Evolutionary conservation across 2,113 vertebrate species (phyloP), one percentile per base, ranked within the genome.

Genomic region (Sus scrofa): DNA sequence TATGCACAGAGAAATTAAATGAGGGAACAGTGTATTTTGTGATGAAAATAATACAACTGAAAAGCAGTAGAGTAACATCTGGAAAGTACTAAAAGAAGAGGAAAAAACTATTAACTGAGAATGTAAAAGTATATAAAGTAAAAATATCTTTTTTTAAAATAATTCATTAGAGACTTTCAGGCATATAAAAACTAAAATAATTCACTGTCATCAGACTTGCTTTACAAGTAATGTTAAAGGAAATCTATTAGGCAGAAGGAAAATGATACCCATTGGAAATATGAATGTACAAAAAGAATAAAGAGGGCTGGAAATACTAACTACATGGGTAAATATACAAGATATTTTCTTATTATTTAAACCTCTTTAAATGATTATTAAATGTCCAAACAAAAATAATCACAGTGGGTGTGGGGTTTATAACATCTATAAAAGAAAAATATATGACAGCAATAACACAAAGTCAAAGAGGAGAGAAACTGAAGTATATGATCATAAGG

Each of bases 81-180:
- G 19, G 27, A 54, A 52, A 74, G 39, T 84, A 32, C 39, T 54
- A 15, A 82, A 70, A 50, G 15, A 50, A 75, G 75, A 24, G 22
- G 22, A 20, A 54, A 75, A 56, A 67, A 3, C 39, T 1, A 13
- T 39, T 18, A 65, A 75, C 26, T 8, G 7, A 26, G n/a, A 56
- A 37, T 37, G 26, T 15, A 54, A 24, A 54, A 65, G 32, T 85
- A 54, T 39, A 63, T 30, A 14, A 32, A 32, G 68, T 65, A 84
- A 84, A 92, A 54, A 24, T 32, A 92, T 32, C 30, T 92, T 74
- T 92, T 84, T 84, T 74, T 22, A 52, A 75, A 54, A n/a, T 34
- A 84, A n/a, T 37, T n/a, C n/a, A 75, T 13, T 54, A 52, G 18
- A 67, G 13, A 34, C 4, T 32, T 20, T 37, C 30, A 52, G 24